Base-by-base conservation (phyloP, 1,140 invertebrate genomes). In the Dendroctonus valens region DNA sequence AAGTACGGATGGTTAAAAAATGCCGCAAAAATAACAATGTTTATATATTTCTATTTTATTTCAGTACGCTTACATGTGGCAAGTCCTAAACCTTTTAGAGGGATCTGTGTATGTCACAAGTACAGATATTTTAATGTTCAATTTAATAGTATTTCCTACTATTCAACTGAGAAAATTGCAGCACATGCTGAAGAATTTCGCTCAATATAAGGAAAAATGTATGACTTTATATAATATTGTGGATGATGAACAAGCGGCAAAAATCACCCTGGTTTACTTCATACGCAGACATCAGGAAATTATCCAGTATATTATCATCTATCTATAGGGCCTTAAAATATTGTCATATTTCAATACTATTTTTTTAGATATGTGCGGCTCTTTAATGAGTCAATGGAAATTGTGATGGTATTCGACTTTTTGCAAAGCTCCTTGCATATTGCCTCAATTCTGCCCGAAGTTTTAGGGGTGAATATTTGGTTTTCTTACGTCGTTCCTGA, bases 391-490 rank as follows among this genome's bases (percentile, higher is more conserved):
- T n/a, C 6, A 37, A 59, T 60, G 48, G 46, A 38, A 12, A 42
- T 38, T 40, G n/a, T 53, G 7, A 67, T 53, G 49, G 15, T 67
- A 7, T 39, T 67, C 7, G 65, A 67, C 39, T 67, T 67, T 38
- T 37, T 67, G n/a, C 65, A 67, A 41, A 67, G 57, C 39, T 67
- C 65, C 12, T 5, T 67, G 12, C 65, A 67, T 12, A 37, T 67
- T 6, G 65, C 65, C 5, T 41, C 58, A 7, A 5, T 60, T 14
- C 40, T 42, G 8, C 5, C 60, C 12, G n/a, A 14, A 52, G 9
- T 26, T 26, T 52, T 5, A 15, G 5, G 0, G n/a, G 4, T 5
- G 12, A n/a, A 52, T 52, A 52, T n/a, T 52, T 9, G 7, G 8
- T 26, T 12, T 15, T 26, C 9, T 52, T 52, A 14, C 5, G 9